These are phyloP conservation scores for Ia io DNA, from an alignment of 2,113 vertebrate genomes.

Conservation along the genomic window DNA sequence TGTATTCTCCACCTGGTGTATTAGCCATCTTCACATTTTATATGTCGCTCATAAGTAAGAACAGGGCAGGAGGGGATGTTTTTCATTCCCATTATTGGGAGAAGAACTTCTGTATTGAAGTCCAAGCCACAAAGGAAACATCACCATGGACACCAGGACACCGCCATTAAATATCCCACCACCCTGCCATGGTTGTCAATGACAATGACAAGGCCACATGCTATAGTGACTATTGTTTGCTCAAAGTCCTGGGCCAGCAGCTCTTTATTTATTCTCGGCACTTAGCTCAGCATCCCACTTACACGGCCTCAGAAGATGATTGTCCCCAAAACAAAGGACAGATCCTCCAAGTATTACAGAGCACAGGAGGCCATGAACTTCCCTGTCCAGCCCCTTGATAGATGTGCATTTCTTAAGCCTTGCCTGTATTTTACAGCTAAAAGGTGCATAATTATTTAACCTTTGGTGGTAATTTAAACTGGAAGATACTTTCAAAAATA, in stretches of 20 bases:
- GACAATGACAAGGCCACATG: not conserved
- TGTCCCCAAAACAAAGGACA: not conserved
- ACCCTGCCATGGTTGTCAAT: not conserved
- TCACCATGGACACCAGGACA: not conserved
- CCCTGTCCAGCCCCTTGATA: too few relatives aligned
- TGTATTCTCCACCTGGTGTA: not conserved
- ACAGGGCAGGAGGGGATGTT: not conserved
- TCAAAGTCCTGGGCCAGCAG: not conserved
- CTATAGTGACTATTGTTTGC: not conserved
- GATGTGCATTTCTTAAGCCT: not conserved
- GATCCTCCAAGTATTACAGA: not conserved
- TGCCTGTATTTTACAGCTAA: not conserved
- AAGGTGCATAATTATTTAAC: not conserved
- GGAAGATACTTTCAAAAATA: conserved; percentile 3
- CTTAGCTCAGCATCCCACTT: not conserved
- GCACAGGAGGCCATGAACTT: not conserved
- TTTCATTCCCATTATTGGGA: not conserved
- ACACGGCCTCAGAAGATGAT: not conserved
- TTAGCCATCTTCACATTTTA: not conserved
- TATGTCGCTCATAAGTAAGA: not conserved
- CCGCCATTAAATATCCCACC: not conserved
- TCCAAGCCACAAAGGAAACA: not conserved
- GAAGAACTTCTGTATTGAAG: not conserved
- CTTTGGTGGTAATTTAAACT: not conserved
- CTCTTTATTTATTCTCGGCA: not conserved